Evolutionary conservation across 2,797 vertebrate genomes (phyloP).

Genomic region (Labroides dimidiatus): DNA sequence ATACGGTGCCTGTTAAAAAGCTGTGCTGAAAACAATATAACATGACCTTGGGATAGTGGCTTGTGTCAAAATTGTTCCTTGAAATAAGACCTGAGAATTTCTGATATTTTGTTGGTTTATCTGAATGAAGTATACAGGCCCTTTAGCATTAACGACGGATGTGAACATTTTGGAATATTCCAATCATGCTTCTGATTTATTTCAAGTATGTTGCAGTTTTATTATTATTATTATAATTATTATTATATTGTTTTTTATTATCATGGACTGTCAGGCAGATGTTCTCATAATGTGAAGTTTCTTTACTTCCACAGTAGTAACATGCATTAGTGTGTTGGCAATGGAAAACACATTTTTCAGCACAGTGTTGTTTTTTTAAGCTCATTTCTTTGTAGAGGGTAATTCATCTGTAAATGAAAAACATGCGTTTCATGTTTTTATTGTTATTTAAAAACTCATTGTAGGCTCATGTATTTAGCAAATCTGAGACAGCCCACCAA

Average conservation of each 20-base stretch:
- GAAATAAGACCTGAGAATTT: slow-evolving; percentile 7
- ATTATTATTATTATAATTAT: slow-evolving; percentile 21
- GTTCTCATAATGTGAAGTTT: slow-evolving; percentile 76
- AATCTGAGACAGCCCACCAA: slow-evolving; percentile 76
- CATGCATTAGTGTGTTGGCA: slow-evolving; percentile 54
- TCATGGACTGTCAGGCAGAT: slow-evolving; percentile 53
- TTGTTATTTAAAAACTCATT: slow-evolving; percentile 81
- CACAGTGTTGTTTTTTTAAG: slow-evolving; percentile 69
- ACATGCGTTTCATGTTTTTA: slow-evolving; percentile 75
- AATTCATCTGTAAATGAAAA: slow-evolving; percentile 78
- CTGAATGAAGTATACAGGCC: slow-evolving; percentile 19
- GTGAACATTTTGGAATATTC: slow-evolving; percentile 39
- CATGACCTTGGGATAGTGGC: slow-evolving; percentile 23
- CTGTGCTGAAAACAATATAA: slow-evolving; percentile 15
- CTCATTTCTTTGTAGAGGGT: slow-evolving; percentile 64
- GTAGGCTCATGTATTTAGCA: slow-evolving; percentile 66
- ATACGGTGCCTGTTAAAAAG: slow-evolving; percentile 29
- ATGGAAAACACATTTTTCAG: slow-evolving; percentile 62
- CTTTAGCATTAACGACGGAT: slow-evolving; percentile 46
- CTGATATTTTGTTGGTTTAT: slow-evolving; percentile 21
- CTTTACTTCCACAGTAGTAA: slow-evolving; percentile 66
- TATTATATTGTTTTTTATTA: slow-evolving; percentile 40
- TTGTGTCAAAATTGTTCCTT: slow-evolving; percentile 16
- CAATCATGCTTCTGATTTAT: slow-evolving; percentile 52
- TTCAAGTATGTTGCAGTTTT: slow-evolving; percentile 53